Percentiles rank a stretch among this genome's conserved stretches.
These are phyloP conservation scores for Hirtodrosophila trivittata DNA, from an alignment of 2,888 invertebrate species.

Conservation along the genomic window DNA sequence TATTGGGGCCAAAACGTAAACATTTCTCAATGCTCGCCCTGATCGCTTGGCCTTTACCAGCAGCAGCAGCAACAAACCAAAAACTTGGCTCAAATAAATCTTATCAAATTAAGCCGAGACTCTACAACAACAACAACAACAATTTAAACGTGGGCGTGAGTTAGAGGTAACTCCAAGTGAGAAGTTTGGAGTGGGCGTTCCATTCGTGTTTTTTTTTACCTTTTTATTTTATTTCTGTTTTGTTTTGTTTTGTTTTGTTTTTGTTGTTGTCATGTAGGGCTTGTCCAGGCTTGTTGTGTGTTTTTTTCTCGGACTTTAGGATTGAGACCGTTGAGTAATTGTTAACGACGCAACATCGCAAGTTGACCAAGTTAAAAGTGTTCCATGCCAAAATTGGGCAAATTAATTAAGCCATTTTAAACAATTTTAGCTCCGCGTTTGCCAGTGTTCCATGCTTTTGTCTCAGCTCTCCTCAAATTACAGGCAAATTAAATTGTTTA, in stretches of 20 bases:
- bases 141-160: slow-evolving; percentile 55
- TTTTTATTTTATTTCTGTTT: too few species aligned
- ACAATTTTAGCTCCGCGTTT: slow-evolving; percentile 62
- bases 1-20: slow-evolving; percentile 48
- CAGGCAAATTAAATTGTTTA: slow-evolving; percentile 74
- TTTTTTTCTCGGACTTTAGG: slow-evolving; percentile 27
- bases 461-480: slow-evolving; percentile 56
- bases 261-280: slow-evolving; percentile 47
- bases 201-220: background rate
- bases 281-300: slow-evolving; percentile 52
- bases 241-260: slow-evolving; percentile 1
- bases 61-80: slow-evolving; percentile 15
- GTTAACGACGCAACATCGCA: slow-evolving; percentile 54
- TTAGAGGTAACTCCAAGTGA: slow-evolving; percentile 49
- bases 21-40: slow-evolving; percentile 51
- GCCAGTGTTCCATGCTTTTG: too few species aligned
- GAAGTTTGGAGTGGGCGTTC: slow-evolving; percentile 45
- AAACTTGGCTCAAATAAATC: slow-evolving; percentile 74
- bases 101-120: slow-evolving; percentile 77
- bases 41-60: slow-evolving; percentile 60
- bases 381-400: slow-evolving; percentile 68
- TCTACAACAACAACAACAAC: slow-evolving; percentile 46
- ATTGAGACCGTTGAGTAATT: slow-evolving; percentile 59
- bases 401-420: slow-evolving; percentile 76
- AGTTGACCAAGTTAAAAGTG: slow-evolving; percentile 62